These are phyloP conservation scores for Spea hammondii DNA, from an alignment of 2,797 vertebrate species.

Conservation along the genomic window DNA sequence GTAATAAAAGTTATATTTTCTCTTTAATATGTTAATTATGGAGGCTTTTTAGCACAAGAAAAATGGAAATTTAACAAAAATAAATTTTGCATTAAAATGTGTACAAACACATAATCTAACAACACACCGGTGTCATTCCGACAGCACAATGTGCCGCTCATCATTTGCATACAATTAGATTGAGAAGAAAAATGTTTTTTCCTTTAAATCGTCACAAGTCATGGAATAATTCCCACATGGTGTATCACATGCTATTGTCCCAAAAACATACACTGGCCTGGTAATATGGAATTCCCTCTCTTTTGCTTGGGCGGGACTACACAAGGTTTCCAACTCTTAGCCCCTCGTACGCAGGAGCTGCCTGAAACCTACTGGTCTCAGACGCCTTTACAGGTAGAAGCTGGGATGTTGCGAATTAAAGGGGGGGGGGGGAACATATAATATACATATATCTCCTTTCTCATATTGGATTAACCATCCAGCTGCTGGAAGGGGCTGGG, in stretches of 20 bases:
- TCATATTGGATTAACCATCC: too few relatives aligned
- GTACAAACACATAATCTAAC: too few relatives aligned
- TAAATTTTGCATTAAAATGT: too few relatives aligned
- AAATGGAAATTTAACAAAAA: too few relatives aligned
- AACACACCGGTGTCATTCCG: too few relatives aligned
- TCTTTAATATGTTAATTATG: too few relatives aligned
- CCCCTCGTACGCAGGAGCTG: slow-evolving; percentile 2
- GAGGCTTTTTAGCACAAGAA: too few relatives aligned
- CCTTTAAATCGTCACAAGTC: not conserved
- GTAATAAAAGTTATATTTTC: not conserved
- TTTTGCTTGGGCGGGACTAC: not conserved
- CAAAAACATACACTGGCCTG: accelerated
- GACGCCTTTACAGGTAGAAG: slow-evolving; percentile 7
- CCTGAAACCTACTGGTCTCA: not conserved
- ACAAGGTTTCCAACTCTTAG: not conserved
- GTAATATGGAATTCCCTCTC: slow-evolving; percentile 26
- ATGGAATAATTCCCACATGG: not conserved
- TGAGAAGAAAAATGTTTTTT: not conserved
- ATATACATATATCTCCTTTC: too few relatives aligned
- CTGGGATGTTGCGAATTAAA: not conserved
- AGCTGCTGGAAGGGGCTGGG: too few relatives aligned
- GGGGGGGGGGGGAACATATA: too few relatives aligned
- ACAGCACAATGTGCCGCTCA: too few relatives aligned
- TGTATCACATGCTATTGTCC: slow-evolving; percentile 2
- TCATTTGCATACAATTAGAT: too few relatives aligned